phyloP scores from a whole-genome alignment of 2,888 invertebrate species.

The Bombylius discolor region DNA sequence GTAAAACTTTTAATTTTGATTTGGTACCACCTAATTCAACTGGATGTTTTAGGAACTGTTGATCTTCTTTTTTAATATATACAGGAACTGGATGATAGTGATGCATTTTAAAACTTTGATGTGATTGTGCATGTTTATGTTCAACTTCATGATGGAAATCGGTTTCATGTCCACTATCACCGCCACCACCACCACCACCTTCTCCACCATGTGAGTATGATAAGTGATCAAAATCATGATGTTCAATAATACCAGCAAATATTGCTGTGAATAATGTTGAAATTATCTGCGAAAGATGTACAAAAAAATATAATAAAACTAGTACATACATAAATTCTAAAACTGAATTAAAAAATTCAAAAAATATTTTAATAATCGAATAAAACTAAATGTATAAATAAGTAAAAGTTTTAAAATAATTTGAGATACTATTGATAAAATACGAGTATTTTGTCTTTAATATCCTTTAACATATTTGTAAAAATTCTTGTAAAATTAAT shows the following conservation, averaged over 20 bases:
- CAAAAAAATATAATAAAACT: no score
- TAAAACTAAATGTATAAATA: no score
- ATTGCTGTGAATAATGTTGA: slow-evolving; percentile 6
- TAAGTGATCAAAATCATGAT: slow-evolving; percentile 1
- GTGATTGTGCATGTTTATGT: slow-evolving; percentile 54
- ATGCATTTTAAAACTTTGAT: slow-evolving; percentile 55
- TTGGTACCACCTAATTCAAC: slow-evolving; percentile 49
- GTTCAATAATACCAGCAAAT: slow-evolving; percentile 12
- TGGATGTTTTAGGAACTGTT: slow-evolving; percentile 50
- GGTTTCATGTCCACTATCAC: slow-evolving; percentile 30
- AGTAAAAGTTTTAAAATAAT: no score
- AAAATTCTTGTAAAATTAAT: no score
- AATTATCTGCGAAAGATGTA: slow-evolving; percentile 8
- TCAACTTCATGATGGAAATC: slow-evolving; percentile 46
- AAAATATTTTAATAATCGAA: background rate
- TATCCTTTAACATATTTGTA: no score
- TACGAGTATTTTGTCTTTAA: no score
- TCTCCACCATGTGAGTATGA: background rate
- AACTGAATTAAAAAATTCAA: background rate
- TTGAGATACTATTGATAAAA: no score
- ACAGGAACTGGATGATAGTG: slow-evolving; percentile 58
- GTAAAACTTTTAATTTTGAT: slow-evolving; percentile 44
- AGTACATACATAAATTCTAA: no score
- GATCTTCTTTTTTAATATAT: slow-evolving; percentile 54
- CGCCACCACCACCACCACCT: background rate